Percentiles rank a stretch among this genome's conserved stretches.
phyloP scores from a whole-genome alignment of 2,888 invertebrate genomes.

The Phragmatobia fuliginosa region DNA sequence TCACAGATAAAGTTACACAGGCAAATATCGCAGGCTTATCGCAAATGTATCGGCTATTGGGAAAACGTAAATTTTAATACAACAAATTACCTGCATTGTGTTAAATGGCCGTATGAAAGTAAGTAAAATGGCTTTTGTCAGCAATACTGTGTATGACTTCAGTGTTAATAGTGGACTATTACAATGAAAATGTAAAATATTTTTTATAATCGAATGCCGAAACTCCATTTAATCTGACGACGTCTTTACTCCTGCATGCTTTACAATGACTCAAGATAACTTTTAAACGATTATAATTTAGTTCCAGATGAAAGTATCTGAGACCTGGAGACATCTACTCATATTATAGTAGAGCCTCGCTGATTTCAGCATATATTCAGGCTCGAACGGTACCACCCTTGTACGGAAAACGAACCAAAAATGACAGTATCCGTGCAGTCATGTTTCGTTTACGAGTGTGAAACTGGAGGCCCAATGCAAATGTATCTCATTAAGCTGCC shows the following conservation, averaged over 20 bases:
- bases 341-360: too few species aligned
- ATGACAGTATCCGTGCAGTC: too few species aligned
- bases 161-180: conserved; percentile 7
- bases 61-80: conserved; percentile 57
- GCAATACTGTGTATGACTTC: conserved; percentile 16
- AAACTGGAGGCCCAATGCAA: too few species aligned
- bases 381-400: too few species aligned
- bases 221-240: neutral
- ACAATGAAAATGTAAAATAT: neutral
- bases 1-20: conserved; percentile 70
- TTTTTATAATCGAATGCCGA: neutral
- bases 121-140: conserved; percentile 38
- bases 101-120: conserved; percentile 38
- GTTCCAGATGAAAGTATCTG: neutral
- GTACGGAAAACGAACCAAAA: too few species aligned
- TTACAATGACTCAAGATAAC: neutral
- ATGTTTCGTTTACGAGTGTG: too few species aligned
- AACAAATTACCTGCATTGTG: conserved; percentile 47
- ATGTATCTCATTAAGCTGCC: too few species aligned
- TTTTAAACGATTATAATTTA: neutral
- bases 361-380: too few species aligned
- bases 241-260: neutral
- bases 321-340: neutral
- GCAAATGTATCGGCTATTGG: conserved; percentile 57
- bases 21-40: conserved; percentile 68